Conservation (phyloP, 2,888 invertebrate genomes). For the Leptarthrus brevirostris region DNA sequence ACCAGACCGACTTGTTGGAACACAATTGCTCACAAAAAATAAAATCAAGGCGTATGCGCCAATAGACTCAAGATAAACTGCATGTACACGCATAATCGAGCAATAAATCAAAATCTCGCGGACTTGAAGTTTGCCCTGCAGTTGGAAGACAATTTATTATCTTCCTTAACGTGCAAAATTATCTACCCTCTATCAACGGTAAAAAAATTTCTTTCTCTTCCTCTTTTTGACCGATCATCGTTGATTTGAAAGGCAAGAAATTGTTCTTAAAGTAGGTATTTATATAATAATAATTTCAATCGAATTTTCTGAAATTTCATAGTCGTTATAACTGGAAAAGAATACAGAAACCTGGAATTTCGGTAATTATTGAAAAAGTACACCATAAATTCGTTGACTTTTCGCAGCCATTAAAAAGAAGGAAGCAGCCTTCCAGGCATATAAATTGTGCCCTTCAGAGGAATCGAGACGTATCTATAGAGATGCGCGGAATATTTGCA, state of each 20-base stretch:
- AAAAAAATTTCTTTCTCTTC: too few relatives aligned
- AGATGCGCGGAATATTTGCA: too few relatives aligned
- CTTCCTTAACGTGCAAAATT: background rate
- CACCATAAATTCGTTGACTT: too few relatives aligned
- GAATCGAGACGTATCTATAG: too few relatives aligned
- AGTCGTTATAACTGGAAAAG: too few relatives aligned
- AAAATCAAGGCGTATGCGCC: constrained; percentile 17
- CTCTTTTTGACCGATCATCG: constrained; percentile 12
- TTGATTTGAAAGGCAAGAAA: constrained; percentile 46
- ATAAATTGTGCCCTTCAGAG: too few relatives aligned
- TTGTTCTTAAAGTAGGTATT: constrained; percentile 37
- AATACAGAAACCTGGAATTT: too few relatives aligned
- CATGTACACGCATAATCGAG: constrained; percentile 65
- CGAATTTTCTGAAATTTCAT: constrained; percentile 41
- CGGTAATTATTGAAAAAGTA: too few relatives aligned
- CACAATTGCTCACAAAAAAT: background rate
- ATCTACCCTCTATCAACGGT: too few relatives aligned
- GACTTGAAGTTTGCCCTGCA: constrained; percentile 35
- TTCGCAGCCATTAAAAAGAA: too few relatives aligned
- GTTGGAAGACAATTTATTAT: constrained; percentile 30
- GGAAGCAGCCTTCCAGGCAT: too few relatives aligned
- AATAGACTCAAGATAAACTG: constrained; percentile 62
- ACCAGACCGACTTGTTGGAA: background rate
- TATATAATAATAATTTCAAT: constrained; percentile 39
- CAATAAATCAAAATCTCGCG: constrained; percentile 65